These are phyloP conservation scores for Scaptomyza tumidula DNA, from an alignment of 2,888 invertebrate species.

Conservation along the genomic window DNA sequence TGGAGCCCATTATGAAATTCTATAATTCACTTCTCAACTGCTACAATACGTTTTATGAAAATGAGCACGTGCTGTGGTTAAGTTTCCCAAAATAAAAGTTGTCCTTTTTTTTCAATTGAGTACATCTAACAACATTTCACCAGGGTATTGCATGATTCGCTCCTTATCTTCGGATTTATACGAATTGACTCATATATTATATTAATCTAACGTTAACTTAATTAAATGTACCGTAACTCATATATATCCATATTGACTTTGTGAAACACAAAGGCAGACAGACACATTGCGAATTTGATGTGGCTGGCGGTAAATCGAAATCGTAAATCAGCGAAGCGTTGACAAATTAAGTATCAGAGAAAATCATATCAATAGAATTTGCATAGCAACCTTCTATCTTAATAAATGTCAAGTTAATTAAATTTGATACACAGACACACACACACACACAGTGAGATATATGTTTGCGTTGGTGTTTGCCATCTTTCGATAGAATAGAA, in stretches of 20 bases:
- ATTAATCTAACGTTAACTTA: too few species aligned
- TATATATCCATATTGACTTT: conserved; percentile 16
- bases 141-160: too few species aligned
- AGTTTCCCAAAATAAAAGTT: background rate
- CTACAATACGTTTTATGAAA: background rate
- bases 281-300: conserved; percentile 14
- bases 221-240: background rate
- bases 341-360: conserved; percentile 48
- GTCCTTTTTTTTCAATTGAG: too few species aligned
- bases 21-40: background rate
- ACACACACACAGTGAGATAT: too few species aligned
- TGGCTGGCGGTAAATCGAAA: conserved; percentile 17
- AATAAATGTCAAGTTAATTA: conserved; percentile 54
- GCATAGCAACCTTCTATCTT: conserved; percentile 38
- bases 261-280: background rate
- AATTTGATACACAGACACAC: conserved; percentile 36
- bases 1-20: background rate
- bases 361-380: conserved; percentile 39
- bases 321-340: conserved; percentile 40
- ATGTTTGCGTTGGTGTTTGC: conserved; percentile 20
- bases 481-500: too few species aligned
- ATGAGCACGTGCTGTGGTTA: background rate
- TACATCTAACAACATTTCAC: too few species aligned
- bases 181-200: too few species aligned
- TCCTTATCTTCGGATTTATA: too few species aligned